phyloP scores from a whole-genome alignment of 2,888 invertebrate genomes.

The Strigamia crassipes region DNA sequence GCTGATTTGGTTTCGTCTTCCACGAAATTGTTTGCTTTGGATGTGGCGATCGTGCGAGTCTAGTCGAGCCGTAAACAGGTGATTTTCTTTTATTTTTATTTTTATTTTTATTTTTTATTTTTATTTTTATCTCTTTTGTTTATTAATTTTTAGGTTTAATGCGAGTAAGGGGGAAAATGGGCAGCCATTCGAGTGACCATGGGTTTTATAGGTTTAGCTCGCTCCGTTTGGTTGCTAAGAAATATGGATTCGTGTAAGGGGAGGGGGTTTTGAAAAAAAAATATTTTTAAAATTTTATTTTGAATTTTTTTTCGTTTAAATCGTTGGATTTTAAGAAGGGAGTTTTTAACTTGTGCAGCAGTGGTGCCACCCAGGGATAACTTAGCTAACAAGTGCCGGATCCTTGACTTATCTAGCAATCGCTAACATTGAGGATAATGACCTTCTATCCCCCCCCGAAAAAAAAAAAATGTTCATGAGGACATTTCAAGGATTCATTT shows the following conservation, averaged over 20 bases:
- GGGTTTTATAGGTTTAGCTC: background rate
- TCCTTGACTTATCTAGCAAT: background rate
- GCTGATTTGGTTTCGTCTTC: constrained; percentile 7
- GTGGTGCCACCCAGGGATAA: constrained; percentile 26
- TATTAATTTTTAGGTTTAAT: background rate
- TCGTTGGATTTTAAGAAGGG: background rate
- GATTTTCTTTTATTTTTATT: constrained; percentile 1
- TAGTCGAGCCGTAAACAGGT: background rate
- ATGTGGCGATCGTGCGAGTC: background rate
- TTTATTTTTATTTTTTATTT: background rate
- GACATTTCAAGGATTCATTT: constrained; percentile 28
- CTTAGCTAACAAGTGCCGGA: constrained; percentile 21
- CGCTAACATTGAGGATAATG: constrained; percentile 18
- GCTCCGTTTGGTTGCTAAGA: background rate
- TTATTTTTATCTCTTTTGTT: background rate
- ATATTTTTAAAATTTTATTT: background rate
- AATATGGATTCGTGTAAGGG: background rate
- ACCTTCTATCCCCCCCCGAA: background rate
- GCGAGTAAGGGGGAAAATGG: background rate
- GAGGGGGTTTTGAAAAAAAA: background rate
- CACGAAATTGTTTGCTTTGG: constrained; percentile 3
- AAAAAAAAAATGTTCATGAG: constrained; percentile 3
- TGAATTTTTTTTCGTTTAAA: background rate
- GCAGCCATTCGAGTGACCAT: constrained; percentile 21
- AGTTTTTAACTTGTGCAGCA: background rate